phyloP scores from a whole-genome alignment of 2,113 vertebrate genomes.

The Phaethornis superciliosus region DNA sequence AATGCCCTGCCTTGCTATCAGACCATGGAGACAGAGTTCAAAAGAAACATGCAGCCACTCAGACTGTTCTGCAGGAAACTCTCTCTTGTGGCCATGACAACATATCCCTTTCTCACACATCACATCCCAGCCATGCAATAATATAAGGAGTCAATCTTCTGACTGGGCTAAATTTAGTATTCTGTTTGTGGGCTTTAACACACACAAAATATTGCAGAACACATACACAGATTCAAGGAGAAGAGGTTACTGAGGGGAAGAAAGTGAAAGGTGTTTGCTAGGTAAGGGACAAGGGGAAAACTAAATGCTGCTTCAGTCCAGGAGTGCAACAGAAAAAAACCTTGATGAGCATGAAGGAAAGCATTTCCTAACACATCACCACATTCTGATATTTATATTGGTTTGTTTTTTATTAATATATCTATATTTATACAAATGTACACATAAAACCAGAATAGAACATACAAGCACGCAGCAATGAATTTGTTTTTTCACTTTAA shows the following conservation, averaged over 20 bases:
- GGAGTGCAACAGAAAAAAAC: neutral
- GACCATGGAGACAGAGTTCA: rapidly evolving
- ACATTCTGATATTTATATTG: neutral
- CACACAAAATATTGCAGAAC: neutral
- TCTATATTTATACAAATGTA: neutral
- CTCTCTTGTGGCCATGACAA: neutral
- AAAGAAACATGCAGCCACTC: neutral
- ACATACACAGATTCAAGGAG: neutral
- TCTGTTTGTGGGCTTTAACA: neutral
- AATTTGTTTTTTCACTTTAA: neutral
- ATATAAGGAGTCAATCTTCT: neutral
- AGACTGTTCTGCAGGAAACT: neutral
- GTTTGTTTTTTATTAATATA: neutral
- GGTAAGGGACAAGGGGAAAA: neutral
- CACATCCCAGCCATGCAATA: neutral
- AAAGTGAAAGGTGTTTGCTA: neutral
- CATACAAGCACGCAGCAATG: neutral
- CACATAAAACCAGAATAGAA: neutral
- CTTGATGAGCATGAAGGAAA: neutral
- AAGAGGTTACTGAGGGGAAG: neutral
- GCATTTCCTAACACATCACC: neutral
- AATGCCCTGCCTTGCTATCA: neutral
- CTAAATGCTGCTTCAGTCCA: neutral
- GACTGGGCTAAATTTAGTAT: neutral
- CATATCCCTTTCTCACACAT: neutral